These are phyloP conservation scores for Collichthys lucidus DNA, from an alignment of 2,113 vertebrate genomes.

Conservation along the genomic window DNA sequence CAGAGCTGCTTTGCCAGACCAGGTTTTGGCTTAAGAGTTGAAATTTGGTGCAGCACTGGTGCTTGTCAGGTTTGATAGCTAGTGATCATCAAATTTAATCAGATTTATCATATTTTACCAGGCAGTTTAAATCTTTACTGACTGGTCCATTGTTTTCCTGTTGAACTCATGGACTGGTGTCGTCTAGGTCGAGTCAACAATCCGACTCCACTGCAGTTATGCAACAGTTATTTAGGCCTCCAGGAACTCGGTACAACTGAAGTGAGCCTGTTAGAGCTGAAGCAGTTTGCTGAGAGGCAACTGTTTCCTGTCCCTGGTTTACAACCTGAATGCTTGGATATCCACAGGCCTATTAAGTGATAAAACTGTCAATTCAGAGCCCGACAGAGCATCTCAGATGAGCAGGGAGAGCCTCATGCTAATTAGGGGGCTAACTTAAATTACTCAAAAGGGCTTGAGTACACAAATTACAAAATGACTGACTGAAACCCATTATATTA, in stretches of 20 bases:
- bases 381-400: conserved; percentile 13
- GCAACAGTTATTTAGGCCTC: neutral
- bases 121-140: neutral
- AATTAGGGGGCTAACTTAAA: neutral
- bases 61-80: neutral
- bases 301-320: conserved; percentile 38
- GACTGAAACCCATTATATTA: neutral
- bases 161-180: neutral
- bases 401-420: conserved; percentile 6
- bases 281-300: conserved; percentile 2
- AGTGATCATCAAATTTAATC: neutral
- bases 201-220: neutral
- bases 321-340: conserved; percentile 15
- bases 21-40: neutral
- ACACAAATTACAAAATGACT: neutral
- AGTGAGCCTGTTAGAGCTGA: conserved; percentile 15
- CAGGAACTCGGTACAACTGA: neutral
- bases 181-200: neutral
- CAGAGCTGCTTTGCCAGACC: neutral
- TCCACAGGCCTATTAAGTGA: conserved; percentile 30
- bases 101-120: neutral
- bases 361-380: conserved; percentile 43
- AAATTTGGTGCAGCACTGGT: neutral
- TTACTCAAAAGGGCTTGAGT: neutral
- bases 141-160: neutral